A percentile compares a stretch with the other conserved stretches of the same genome.
Evolutionary conservation across 2,888 invertebrate genomes (phyloP).

Genomic region (Anticlea derivata): DNA sequence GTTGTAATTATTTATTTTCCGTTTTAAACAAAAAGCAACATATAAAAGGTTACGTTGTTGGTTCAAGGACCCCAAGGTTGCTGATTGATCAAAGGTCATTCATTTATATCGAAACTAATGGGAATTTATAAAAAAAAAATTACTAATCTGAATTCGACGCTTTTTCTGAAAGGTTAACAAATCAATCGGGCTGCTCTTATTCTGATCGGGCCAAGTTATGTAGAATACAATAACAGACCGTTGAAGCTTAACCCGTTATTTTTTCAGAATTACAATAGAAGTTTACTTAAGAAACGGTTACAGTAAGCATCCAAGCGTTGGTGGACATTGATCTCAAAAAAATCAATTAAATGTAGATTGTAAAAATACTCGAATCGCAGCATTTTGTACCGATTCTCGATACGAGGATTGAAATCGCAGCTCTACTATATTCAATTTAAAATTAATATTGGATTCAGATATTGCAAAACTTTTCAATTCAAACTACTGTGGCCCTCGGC

Average conservation of each 20-base stretch:
- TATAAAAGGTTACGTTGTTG: constrained; percentile 12
- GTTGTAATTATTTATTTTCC: too few relatives aligned
- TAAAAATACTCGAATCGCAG: constrained; percentile 10
- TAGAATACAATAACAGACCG: too few relatives aligned
- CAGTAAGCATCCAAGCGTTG: background rate
- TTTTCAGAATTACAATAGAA: too few relatives aligned
- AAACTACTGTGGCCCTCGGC: constrained; percentile 8
- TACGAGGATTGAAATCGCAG: constrained; percentile 17
- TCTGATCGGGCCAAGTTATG: too few relatives aligned
- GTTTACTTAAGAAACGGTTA: background rate
- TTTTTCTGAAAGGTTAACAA: too few relatives aligned
- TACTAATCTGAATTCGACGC: background rate
- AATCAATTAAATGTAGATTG: constrained; percentile 16
- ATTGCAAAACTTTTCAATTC: constrained; percentile 24
- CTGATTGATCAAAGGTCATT: constrained; percentile 3
- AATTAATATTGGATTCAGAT: constrained; percentile 24
- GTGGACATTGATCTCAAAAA: background rate
- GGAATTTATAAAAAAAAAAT: background rate
- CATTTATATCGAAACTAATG: background rate
- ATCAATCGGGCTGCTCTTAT: too few relatives aligned
- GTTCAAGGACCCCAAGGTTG: constrained; percentile 8
- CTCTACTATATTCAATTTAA: constrained; percentile 23
- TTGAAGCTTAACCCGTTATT: too few relatives aligned
- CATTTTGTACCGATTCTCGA: constrained; percentile 12
- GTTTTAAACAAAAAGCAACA: too few relatives aligned